Evolutionary conservation across 2,113 vertebrate species (phyloP).

Genomic region (pig (Sus scrofa)): DNA sequence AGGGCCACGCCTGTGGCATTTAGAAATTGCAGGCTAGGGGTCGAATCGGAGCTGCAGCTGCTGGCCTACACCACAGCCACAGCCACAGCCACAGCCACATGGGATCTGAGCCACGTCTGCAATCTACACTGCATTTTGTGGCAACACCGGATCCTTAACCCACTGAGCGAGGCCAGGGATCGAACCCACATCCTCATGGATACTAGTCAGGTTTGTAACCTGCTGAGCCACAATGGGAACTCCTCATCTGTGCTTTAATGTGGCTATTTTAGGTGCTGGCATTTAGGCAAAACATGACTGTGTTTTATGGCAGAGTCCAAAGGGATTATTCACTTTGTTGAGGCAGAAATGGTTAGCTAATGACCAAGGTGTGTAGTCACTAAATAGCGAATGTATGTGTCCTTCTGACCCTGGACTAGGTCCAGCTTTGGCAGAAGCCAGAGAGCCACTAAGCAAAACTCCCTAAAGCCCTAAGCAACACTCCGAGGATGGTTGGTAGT

Average conservation of each 20-base stretch:
- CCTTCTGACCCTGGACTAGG: neutral
- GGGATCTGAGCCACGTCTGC: no score
- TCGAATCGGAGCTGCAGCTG: no score
- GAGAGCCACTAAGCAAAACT: neutral
- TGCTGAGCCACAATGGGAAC: no score
- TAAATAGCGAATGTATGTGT: neutral
- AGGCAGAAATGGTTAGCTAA: neutral
- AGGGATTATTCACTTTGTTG: neutral
- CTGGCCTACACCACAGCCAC: no score
- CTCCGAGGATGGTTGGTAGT: neutral
- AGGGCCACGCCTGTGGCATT: no score
- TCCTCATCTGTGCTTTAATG: neutral
- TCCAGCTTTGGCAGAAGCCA: neutral
- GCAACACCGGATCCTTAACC: no score
- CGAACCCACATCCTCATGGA: no score
- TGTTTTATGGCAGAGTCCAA: neutral
- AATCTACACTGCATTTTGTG: no score
- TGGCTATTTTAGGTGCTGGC: neutral
- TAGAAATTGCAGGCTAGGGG: no score
- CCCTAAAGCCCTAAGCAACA: fast-evolving
- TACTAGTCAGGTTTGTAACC: no score
- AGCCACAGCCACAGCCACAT: no score
- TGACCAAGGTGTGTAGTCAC: neutral
- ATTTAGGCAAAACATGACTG: neutral
- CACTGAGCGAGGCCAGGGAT: no score